Evolutionary conservation across 1,140 invertebrate genomes (phyloP), one percentile per base, ranked within the genome.

Genomic region (Aphis gossypii): DNA sequence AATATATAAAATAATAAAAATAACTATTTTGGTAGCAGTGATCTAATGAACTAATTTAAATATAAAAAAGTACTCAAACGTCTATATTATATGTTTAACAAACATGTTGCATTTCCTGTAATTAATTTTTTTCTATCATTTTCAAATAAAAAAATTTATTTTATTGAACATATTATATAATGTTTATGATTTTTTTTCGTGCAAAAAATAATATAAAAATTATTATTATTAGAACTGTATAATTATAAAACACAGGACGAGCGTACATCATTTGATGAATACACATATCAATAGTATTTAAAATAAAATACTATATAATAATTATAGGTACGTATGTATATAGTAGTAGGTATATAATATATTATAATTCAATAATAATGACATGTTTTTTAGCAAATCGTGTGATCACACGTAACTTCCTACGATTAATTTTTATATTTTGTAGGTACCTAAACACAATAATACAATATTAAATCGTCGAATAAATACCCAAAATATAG

Each of bases 401-500:
- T 76, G 60, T 76, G 60, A 76, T 76, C 60, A 14, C 60, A n/a
- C 30, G n/a, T 76, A 76, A 76, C 60, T 76, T 76, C 60, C 60
- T 76, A 76, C 60, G 60, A 76, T 76, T 76, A 76, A 76, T 76
- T 76, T 68, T 76, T 76, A 35, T 76, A 76, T 76, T 76, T n/a
- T 76, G 30, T 76, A 18, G 60, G 30, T n/a, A 76, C 60, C n/a
- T 76, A 76, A 76, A 76, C 60, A n/a, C 60, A 68, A n/a, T n/a
- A 9, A 76, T 76, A 20, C 60, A 76, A 6, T 35, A 76, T 76
- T 18, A 76, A n/a, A 76, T 76, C 5, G 30, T n/a, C 30, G n/a
- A 76, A 76, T 76, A n/a, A 76, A 76, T 76, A n/a, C 14, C 60
- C 5, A 76, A 76, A n/a, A 76, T 76, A n/a, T n/a, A 76, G n/a